Evolutionary conservation across 1,140 invertebrate species (phyloP), one percentile per base, ranked within the genome.

Genomic region (Nixonia krombeini): DNA sequence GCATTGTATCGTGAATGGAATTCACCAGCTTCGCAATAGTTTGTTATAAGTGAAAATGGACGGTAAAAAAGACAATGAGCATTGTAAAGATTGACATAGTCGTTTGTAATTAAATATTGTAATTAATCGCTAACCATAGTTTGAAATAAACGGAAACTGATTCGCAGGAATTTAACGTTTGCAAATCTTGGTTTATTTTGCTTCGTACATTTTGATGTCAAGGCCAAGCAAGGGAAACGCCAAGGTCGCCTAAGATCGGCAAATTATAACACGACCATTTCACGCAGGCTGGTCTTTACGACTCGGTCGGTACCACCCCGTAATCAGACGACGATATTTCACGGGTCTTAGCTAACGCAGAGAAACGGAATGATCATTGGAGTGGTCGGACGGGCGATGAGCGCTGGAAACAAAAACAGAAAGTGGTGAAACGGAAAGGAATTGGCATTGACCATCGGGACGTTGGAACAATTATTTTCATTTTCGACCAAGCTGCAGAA

Each of bases 271-370:
- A 55, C 40, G 50, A 56, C 28, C 51, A 51, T 55, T 66, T 49
- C 44, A 53, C 16, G 45, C 50, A 45, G 56, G 26, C 41, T 12
- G 49, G 38, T 45, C 29, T 59, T 66, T 66, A 66, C 50, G 45
- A 42, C 55, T 18, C 16, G 4, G 38, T 31, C 35, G 49, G 44
- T 41, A 44, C 55, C 64, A 68, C 65, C 62, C 72, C 61, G 50
- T 70, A 72, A 74, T 74, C 67, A 72, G 40, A 23, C 61, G 57
- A 65, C 66, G 61, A 68, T 70, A 70, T 72, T 74, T 74, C 58
- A 72, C 62, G 63, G 62, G 66, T 67, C 58, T 65, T 44, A 49
- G 51, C 2, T 8, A 12, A 31, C 13, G 12, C 33, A n/a, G 33
- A 35, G 33, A 35, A 10, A 35, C 37, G 3, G 4, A 61, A 49